Evolutionary conservation across 2,113 vertebrate species (phyloP).

Genomic region (Oryzias curvinotus): DNA sequence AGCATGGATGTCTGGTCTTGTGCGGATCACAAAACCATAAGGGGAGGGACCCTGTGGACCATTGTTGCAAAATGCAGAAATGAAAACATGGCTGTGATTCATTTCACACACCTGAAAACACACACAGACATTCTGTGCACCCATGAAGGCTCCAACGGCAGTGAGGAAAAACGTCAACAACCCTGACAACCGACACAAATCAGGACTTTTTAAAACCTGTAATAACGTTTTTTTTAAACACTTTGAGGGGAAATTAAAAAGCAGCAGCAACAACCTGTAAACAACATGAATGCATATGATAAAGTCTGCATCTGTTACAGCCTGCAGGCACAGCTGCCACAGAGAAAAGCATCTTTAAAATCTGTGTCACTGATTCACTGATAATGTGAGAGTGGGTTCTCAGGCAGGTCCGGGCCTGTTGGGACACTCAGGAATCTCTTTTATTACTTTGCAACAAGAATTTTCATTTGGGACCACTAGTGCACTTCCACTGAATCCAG

Average conservation of each 20-base stretch:
- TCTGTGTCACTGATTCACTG: not conserved
- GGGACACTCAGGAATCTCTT: constrained; percentile 48
- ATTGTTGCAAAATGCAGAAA: constrained; percentile 56
- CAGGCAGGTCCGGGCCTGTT: constrained; percentile 52
- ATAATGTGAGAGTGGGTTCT: not conserved
- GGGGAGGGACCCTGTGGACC: constrained; percentile 6
- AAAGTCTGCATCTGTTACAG: not conserved
- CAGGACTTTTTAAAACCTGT: too few species aligned
- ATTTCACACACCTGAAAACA: constrained; percentile 38
- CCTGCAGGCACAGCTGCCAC: not conserved
- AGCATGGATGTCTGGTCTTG: constrained; percentile 10
- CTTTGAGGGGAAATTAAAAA: too few species aligned
- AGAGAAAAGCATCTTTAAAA: not conserved
- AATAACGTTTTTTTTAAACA: too few species aligned
- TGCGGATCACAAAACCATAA: constrained; percentile 10
- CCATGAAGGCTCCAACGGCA: constrained; percentile 7
- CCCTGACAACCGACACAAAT: too few species aligned
- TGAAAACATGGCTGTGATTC: constrained; percentile 62
- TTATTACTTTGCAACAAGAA: constrained; percentile 29
- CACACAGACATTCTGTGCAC: constrained; percentile 29
- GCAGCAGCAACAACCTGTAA: too few species aligned
- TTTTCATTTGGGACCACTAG: not conserved
- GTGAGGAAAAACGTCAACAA: constrained; percentile 19
- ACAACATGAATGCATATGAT: too few species aligned
- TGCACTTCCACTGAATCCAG: not conserved